Evolutionary conservation across 2,797 vertebrate genomes (phyloP).

Genomic region (Galago senegalensis): DNA sequence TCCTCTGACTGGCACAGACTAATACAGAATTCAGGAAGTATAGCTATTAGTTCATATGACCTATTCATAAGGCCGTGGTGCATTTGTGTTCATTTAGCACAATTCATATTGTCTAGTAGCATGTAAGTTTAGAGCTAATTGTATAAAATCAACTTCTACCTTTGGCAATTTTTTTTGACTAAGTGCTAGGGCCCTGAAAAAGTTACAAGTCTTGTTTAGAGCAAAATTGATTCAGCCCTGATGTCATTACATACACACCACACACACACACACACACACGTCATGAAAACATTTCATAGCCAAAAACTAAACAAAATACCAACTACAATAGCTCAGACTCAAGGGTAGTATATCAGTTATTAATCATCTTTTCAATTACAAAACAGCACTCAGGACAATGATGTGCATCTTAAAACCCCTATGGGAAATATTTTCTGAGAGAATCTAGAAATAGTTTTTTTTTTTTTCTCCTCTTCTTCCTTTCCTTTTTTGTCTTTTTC

Average conservation of each 20-base stretch:
- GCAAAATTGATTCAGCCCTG: background rate
- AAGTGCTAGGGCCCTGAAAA: background rate
- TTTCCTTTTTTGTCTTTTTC: background rate
- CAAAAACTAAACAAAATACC: slow-evolving; percentile 36
- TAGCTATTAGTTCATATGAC: background rate
- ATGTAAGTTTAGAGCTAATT: background rate
- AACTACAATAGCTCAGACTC: background rate
- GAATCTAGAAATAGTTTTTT: background rate
- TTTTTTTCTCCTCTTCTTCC: background rate
- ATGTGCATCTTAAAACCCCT: background rate
- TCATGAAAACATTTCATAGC: slow-evolving; percentile 36
- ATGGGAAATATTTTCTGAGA: background rate
- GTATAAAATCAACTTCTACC: background rate
- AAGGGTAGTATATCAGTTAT: background rate
- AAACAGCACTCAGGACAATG: background rate
- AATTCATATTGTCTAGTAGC: background rate
- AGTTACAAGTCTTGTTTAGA: background rate
- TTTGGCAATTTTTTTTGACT: slow-evolving; percentile 15
- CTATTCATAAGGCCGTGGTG: background rate
- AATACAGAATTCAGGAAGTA: background rate
- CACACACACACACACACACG: background rate
- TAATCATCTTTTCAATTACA: slow-evolving; percentile 10
- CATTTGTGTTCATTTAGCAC: background rate
- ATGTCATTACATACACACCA: background rate
- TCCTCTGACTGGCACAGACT: background rate